phyloP scores from a whole-genome alignment of 2,113 vertebrate species.

The Osmerus mordax region DNA sequence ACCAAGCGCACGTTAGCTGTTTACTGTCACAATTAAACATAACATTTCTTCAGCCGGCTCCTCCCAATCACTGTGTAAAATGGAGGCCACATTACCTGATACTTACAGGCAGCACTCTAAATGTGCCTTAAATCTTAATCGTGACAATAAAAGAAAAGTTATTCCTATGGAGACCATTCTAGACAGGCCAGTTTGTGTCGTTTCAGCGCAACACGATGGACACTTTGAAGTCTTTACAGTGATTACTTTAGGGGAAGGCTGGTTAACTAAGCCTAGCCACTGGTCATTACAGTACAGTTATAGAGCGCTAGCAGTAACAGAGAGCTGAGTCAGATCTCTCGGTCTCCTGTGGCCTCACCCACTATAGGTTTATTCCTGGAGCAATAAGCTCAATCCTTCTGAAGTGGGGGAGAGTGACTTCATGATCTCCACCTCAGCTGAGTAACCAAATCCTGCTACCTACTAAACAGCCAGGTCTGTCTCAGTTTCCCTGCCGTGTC shows the following conservation, averaged over 20 bases:
- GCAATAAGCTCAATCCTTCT: conserved; percentile 19
- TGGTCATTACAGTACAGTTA: conserved; percentile 38
- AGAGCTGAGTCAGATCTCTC: background rate
- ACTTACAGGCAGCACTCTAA: too few relatives aligned
- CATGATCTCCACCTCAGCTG: background rate
- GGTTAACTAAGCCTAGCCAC: conserved; percentile 42
- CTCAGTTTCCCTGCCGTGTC: background rate
- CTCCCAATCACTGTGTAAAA: conserved; percentile 19
- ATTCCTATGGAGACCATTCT: too few relatives aligned
- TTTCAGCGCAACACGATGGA: too few relatives aligned
- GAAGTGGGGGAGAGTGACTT: background rate
- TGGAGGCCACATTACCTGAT: background rate
- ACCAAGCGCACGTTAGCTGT: conserved; percentile 40
- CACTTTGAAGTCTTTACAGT: conserved; percentile 29
- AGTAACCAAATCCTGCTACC: background rate
- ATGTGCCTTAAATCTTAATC: too few relatives aligned
- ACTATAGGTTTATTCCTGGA: conserved; percentile 23
- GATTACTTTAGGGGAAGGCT: conserved; percentile 38
- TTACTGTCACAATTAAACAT: conserved; percentile 52
- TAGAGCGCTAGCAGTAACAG: conserved; percentile 25
- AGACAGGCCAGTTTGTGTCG: too few relatives aligned
- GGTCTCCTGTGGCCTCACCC: background rate
- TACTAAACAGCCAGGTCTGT: conserved; percentile 3
- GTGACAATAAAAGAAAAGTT: too few relatives aligned
- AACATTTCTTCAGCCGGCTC: conserved; percentile 25